A percentile compares a stretch with the other conserved stretches of the same genome.
These are phyloP conservation scores for Lutjanus campechanus DNA, from an alignment of 2,797 vertebrate species.

Conservation along the genomic window DNA sequence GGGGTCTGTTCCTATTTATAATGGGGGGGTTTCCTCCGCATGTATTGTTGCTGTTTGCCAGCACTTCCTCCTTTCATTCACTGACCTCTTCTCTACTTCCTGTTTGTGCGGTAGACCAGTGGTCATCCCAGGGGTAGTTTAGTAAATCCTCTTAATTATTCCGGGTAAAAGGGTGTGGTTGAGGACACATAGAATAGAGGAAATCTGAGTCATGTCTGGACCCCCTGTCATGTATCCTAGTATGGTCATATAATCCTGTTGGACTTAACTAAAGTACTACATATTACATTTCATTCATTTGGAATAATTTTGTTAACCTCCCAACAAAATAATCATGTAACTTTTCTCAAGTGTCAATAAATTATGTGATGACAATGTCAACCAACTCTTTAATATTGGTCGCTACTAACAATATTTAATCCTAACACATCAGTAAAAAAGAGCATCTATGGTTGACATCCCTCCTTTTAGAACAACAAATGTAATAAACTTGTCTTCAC, in stretches of 20 bases:
- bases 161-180: constrained; percentile 44
- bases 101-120: constrained; percentile 81
- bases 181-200: constrained; percentile 5
- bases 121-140: constrained; percentile 68
- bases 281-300: constrained; percentile 3
- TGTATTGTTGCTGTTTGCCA: constrained; percentile 83
- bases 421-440: not conserved
- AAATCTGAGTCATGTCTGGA: constrained; percentile 63
- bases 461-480: not conserved
- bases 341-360: not conserved
- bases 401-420: not conserved
- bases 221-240: constrained; percentile 10
- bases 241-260: constrained; percentile 28
- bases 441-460: not conserved
- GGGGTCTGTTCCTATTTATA: constrained; percentile 87
- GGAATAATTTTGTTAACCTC: not conserved
- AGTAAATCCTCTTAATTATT: constrained; percentile 65
- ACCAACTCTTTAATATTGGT: not conserved
- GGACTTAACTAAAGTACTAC: no score
- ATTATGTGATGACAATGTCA: not conserved
- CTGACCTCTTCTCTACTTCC: constrained; percentile 86
- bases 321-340: not conserved
- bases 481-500: not conserved
- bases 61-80: constrained; percentile 85
- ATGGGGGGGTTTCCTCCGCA: constrained; percentile 80